These are phyloP conservation scores for Lanius ludovicianus DNA, from an alignment of 2,113 vertebrate genomes.

Conservation along the genomic window DNA sequence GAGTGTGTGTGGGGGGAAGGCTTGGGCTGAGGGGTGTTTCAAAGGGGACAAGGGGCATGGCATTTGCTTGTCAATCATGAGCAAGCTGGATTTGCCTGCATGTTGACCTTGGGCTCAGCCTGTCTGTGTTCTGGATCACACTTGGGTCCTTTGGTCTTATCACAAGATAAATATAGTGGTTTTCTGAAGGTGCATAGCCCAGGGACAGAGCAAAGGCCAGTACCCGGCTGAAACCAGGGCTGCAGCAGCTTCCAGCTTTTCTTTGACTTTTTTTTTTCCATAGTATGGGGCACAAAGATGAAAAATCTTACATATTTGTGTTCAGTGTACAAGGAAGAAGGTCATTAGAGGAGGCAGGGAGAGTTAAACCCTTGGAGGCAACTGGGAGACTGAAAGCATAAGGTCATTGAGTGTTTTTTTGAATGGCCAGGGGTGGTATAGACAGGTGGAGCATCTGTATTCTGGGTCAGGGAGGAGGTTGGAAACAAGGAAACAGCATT, in stretches of 20 bases:
- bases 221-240: not conserved
- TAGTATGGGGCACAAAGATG: not conserved
- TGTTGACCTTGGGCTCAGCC: not conserved
- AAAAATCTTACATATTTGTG: not conserved
- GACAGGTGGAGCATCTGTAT: fast-evolving
- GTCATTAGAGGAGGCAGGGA: not conserved
- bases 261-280: not conserved
- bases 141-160: not conserved
- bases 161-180: not conserved
- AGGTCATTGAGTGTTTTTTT: not conserved
- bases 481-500: not conserved
- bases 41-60: fast-evolving
- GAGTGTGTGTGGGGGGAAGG: not conserved
- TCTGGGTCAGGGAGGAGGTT: not conserved
- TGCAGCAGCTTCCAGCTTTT: not conserved
- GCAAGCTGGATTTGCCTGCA: not conserved
- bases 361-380: not conserved
- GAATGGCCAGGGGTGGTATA: not conserved
- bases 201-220: not conserved
- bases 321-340: not conserved
- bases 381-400: not conserved
- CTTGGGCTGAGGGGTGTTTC: fast-evolving
- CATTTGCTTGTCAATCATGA: not conserved
- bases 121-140: not conserved
- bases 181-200: not conserved